phyloP scores from a whole-genome alignment of 2,888 invertebrate genomes.

The Dryadula phaetusa region DNA sequence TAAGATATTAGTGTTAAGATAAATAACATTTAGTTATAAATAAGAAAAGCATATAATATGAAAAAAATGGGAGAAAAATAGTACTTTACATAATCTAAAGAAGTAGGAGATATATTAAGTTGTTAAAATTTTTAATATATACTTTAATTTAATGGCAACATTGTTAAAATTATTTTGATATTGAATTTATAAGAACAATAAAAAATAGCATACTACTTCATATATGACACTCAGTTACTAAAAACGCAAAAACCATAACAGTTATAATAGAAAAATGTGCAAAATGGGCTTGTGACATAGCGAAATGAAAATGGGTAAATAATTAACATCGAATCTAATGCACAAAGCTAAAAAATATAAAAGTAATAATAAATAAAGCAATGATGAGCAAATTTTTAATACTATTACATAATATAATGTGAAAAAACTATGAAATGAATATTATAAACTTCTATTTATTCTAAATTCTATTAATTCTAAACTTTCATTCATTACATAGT shows the following conservation, averaged over 20 bases:
- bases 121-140: too few species aligned
- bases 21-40: neutral
- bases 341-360: neutral
- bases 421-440: too few species aligned
- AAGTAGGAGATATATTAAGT: too few species aligned
- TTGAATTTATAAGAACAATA: too few species aligned
- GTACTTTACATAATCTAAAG: too few species aligned
- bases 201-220: too few species aligned
- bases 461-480: too few species aligned
- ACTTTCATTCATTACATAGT: too few species aligned
- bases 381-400: neutral
- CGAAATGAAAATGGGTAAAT: neutral
- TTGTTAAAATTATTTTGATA: too few species aligned
- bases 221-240: neutral
- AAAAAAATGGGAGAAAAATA: neutral
- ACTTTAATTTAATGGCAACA: too few species aligned
- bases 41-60: neutral
- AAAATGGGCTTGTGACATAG: neutral
- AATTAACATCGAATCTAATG: neutral
- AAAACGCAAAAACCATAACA: conserved; percentile 15
- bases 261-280: conserved; percentile 1
- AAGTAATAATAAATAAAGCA: neutral
- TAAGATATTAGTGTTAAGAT: neutral
- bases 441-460: too few species aligned
- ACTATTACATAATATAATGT: neutral